Conservation (phyloP, 2,888 invertebrate genomes). For the Drosophila testacea region DNA sequence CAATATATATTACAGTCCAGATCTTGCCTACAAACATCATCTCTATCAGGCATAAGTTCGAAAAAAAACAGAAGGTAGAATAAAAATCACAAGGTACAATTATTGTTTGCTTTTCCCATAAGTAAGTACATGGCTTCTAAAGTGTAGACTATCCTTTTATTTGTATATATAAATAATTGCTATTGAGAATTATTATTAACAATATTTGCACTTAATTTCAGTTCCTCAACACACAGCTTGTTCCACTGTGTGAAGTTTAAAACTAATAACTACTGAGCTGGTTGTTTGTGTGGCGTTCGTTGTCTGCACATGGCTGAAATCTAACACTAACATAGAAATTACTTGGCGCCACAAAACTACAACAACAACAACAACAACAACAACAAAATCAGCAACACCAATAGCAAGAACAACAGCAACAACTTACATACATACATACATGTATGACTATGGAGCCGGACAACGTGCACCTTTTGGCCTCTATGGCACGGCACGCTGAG, state of each 20-base stretch:
- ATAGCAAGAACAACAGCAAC: slow-evolving; percentile 18
- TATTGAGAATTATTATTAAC: too few species aligned
- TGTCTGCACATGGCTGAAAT: slow-evolving; percentile 74
- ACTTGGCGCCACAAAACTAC: slow-evolving; percentile 69
- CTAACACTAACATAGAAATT: slow-evolving; percentile 70
- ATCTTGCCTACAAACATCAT: too few species aligned
- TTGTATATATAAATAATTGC: too few species aligned
- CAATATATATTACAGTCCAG: too few species aligned
- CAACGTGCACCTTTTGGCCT: slow-evolving; percentile 75
- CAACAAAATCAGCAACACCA: slow-evolving; percentile 25
- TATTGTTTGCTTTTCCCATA: too few species aligned
- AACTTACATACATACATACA: neutral
- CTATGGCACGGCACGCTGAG: slow-evolving; percentile 72
- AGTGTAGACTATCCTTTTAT: too few species aligned
- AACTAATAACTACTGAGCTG: slow-evolving; percentile 62
- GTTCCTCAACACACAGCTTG: neutral
- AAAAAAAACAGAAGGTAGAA: too few species aligned
- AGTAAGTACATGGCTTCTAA: too few species aligned
- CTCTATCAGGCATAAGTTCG: too few species aligned
- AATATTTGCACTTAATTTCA: neutral
- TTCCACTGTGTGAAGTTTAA: slow-evolving; percentile 52
- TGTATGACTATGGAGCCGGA: slow-evolving; percentile 45
- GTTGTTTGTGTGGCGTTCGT: slow-evolving; percentile 54
- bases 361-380: slow-evolving; percentile 44
- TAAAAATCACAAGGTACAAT: too few species aligned